These are phyloP conservation scores for Thoracochromis brauschi DNA, from an alignment of 2,113 vertebrate genomes.

Conservation along the genomic window DNA sequence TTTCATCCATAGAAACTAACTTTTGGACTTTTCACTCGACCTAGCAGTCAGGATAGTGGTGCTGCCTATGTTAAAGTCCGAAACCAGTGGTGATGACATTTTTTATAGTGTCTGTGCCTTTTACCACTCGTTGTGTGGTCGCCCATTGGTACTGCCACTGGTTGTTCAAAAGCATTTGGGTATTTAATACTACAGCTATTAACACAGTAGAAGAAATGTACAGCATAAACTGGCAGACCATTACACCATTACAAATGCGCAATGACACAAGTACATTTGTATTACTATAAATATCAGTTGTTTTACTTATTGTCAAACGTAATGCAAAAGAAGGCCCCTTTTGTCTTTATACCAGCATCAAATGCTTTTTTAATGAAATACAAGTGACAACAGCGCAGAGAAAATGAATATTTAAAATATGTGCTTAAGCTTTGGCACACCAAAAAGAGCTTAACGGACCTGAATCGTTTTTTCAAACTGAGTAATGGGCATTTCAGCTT, in stretches of 20 bases:
- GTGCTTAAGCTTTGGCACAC: not conserved
- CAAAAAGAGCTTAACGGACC: not conserved
- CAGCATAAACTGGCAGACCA: not conserved
- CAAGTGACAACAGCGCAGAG: not conserved
- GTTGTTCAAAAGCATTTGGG: not conserved
- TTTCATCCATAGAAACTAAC: not conserved
- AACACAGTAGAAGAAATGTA: not conserved
- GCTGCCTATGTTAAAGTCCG: not conserved
- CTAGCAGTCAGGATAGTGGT: not conserved
- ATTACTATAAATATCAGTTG: not conserved
- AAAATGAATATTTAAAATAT: not conserved
- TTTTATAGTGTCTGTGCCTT: not conserved
- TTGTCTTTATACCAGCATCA: not conserved
- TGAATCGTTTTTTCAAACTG: not conserved
- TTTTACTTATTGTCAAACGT: not conserved
- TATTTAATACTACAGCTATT: not conserved
- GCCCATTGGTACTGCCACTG: not conserved
- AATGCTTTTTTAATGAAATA: not conserved
- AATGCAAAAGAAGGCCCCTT: not conserved
- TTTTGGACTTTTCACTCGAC: not conserved
- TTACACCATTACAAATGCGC: not conserved
- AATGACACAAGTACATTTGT: not conserved
- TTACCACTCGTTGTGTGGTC: not conserved
- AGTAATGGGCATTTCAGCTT: not conserved
- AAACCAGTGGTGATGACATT: not conserved